Base-by-base conservation (phyloP, 2,888 invertebrate genomes). In the Sarcophaga caerulescens region DNA sequence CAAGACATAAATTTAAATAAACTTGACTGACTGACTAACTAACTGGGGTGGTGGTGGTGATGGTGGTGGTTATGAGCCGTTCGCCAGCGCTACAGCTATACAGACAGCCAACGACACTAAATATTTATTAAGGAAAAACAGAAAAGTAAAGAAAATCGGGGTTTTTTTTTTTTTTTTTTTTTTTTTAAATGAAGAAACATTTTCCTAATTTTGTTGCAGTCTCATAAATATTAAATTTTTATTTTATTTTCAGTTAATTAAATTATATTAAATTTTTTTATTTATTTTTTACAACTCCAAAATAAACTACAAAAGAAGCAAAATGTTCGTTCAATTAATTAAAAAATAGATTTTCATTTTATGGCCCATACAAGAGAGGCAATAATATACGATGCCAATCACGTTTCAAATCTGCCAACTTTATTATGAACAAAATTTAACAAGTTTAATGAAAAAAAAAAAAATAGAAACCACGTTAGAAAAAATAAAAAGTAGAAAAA, bases 351-450 rank as follows among this genome's bases (percentile, higher is more conserved):
- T 52, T 62, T 69, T 35, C 59, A 6, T 60, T 19, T 14, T 52
- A 35, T 52, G 52, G 52, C 52, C 17, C 10, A 45, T 11, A 68
- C 4, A 19, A 23, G 45, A 23, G 45, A 23, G 23, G 23, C 0
- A 47, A 44, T 47, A 21, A 79, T 73, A 77, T 62, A 19, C 62
- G 62, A 78, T 81, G 81, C 59, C 70, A 21, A 74, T 57, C 85
- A 85, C 81, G 81, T 85, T 81, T 77, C 35, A 59, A 63, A 62
- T 81, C 74, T 73, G 77, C 85, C 85, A 85, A 81, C 77, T 85
- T 85, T 75, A 85, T 81, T 85, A 85, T 78, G 69, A 76, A 59
- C 17, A 69, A 70, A 75, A 75, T 52, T 62, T 21, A 68, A 66
- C 80, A 73, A 73, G 63, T 44, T 74, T 12, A 1, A 60, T 25